Evolutionary conservation across 2,797 vertebrate genomes (phyloP), one percentile per base, ranked within the genome.

Genomic region (Hyperoplus immaculatus): DNA sequence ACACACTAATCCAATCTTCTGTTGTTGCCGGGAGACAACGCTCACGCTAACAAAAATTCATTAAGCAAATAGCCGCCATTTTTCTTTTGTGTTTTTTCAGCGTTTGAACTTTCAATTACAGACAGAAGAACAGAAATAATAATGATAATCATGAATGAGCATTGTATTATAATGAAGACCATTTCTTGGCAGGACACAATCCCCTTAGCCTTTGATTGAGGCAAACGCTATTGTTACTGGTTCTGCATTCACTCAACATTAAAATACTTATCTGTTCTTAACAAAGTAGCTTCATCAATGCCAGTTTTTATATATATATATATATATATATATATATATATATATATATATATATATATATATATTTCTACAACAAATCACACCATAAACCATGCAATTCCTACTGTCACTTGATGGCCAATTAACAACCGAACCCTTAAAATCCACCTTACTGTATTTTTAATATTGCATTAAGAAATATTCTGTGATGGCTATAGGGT

Each of bases 61-160:
- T 72, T 75, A 78, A 73, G 18, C 41, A 42, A 64, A 63, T 6
- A 29, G 14, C 38, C 18, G 13, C 46, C 12, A 13, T 45, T 68
- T 62, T 1, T 29, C 29, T 75, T n/a, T 49, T 4, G 14, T 58
- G 45, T 29, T 71, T 66, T 29, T 50, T 42, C 36, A 39, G 42
- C 12, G 13, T 43, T 50, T 67, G 36, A 77, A 65, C 65, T 45
- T 56, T 43, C 15, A 12, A 18, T 36, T 8, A 36, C 47, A 54
- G 42, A 65, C 29, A 39, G 45, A 43, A 50, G 10, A 56, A 57
- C 0, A 3, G 8, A 41, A 53, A 55, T 67, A 42, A 46, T 46
- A 5, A 39, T 38, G 12, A 47, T 29, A 42, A 47, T 39, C 29
- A 57, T 6, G 9, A 45, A 42, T 45, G 43, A 54, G n/a, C 49